phyloP scores from a whole-genome alignment of 53 echinoderm and acorn worm genomes.

The Apostichopus leukothele region DNA sequence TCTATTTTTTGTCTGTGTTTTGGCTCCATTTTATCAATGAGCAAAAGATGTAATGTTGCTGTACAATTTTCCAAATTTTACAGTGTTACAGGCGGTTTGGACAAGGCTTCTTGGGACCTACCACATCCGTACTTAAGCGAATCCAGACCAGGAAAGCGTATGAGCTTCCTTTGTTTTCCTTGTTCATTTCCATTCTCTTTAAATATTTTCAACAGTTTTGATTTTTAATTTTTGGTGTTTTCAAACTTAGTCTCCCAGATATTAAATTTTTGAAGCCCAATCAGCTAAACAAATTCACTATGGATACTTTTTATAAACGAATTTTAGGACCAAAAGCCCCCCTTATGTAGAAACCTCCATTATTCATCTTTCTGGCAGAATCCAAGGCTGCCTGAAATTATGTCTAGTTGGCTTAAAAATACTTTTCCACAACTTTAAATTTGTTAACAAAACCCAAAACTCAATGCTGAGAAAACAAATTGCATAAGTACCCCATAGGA shows the following conservation, averaged over 20 bases:
- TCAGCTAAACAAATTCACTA: no score
- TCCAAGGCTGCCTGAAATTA: no score
- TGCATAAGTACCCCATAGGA: no score
- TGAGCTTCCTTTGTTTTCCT: constrained; percentile 49
- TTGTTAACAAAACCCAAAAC: no score
- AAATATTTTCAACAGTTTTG: constrained; percentile 38
- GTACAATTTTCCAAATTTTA: constrained; percentile 69
- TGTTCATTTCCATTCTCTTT: constrained; percentile 41
- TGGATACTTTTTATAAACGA: no score
- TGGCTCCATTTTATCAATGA: constrained; percentile 5
- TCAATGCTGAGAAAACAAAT: no score
- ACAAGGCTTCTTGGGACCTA: constrained; percentile 43
- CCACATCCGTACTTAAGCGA: constrained; percentile 41
- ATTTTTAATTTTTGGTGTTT: constrained; percentile 23
- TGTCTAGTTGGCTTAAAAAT: no score
- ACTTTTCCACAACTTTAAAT: no score
- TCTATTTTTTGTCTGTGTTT: background rate
- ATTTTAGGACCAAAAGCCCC: no score
- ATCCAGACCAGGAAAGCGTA: constrained; percentile 47
- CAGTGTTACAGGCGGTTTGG: constrained; percentile 57
- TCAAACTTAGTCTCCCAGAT: background rate
- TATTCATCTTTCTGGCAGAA: no score
- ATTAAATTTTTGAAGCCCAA: no score
- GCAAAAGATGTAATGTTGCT: constrained; percentile 48
- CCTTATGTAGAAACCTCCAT: no score